Percentiles rank a stretch among this genome's conserved stretches.
Evolutionary conservation across 2,113 vertebrate species (phyloP).

Genomic region (Lucifuga dentata): DNA sequence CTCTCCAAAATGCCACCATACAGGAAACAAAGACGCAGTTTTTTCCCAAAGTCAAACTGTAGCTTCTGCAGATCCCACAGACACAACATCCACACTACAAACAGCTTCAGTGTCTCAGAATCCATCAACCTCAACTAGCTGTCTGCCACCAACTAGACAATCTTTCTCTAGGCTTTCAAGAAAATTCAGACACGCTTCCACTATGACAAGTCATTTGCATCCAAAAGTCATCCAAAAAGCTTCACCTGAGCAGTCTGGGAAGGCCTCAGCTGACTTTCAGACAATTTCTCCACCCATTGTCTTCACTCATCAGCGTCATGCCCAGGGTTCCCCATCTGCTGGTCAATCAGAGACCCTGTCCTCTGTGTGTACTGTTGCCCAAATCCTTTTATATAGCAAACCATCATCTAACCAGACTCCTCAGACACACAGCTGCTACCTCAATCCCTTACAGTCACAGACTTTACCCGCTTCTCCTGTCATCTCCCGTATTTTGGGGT

Average conservation of each 20-base stretch:
- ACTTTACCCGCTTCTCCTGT: background rate
- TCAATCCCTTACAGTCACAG: background rate
- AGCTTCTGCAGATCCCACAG: background rate
- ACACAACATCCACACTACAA: background rate
- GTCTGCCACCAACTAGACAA: background rate
- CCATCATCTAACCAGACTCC: background rate
- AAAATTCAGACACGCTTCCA: background rate
- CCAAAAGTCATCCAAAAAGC: background rate
- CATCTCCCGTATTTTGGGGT: background rate
- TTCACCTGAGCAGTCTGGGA: background rate
- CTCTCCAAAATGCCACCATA: background rate
- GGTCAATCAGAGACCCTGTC: background rate
- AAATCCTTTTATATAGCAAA: background rate
- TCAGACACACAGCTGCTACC: background rate
- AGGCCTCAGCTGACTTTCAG: background rate
- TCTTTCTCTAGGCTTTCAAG: conserved; percentile 20
- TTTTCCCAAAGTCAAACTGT: background rate
- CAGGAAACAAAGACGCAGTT: background rate
- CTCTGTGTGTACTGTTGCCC: background rate
- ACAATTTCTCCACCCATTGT: background rate
- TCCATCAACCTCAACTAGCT: background rate
- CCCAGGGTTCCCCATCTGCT: background rate
- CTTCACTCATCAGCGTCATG: too few relatives aligned
- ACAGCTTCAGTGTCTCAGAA: background rate
- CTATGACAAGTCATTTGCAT: background rate